Percentiles rank a stretch among this genome's conserved stretches.
These are phyloP conservation scores for Tachina grossa DNA, from an alignment of 2,888 invertebrate species.

Conservation along the genomic window DNA sequence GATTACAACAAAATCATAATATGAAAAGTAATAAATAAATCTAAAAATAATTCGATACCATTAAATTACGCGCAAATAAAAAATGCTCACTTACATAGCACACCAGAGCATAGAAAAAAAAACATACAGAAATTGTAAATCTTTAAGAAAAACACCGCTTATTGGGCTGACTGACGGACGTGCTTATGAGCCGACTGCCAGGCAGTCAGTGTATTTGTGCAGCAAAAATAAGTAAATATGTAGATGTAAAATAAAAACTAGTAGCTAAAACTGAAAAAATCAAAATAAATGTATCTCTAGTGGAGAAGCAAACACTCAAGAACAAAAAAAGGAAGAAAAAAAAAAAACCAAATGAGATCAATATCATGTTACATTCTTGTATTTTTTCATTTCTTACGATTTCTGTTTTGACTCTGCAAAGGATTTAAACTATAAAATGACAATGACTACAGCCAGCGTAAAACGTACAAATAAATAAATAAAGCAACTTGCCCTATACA, in stretches of 20 bases:
- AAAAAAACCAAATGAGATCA: slow-evolving; percentile 66
- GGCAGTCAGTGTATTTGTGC: slow-evolving; percentile 14
- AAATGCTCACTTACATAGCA: slow-evolving; percentile 53
- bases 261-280: slow-evolving; percentile 58
- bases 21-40: slow-evolving; percentile 71
- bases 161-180: slow-evolving; percentile 16
- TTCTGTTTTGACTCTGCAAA: slow-evolving; percentile 22
- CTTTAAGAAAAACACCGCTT: slow-evolving; percentile 67
- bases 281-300: slow-evolving; percentile 21
- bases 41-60: slow-evolving; percentile 68
- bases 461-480: slow-evolving; percentile 42
- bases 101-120: slow-evolving; percentile 8
- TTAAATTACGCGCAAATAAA: slow-evolving; percentile 68
- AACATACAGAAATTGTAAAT: slow-evolving; percentile 55
- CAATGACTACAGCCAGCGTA: slow-evolving; percentile 41
- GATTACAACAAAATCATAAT: slow-evolving; percentile 64
- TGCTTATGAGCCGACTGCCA: slow-evolving; percentile 1
- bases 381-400: slow-evolving; percentile 18
- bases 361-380: slow-evolving; percentile 68
- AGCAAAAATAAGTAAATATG: neutral
- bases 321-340: slow-evolving; percentile 1
- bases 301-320: slow-evolving; percentile 6
- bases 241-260: slow-evolving; percentile 54
- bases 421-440: slow-evolving; percentile 67
- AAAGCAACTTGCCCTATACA: slow-evolving; percentile 20